Evolutionary conservation across 2,113 vertebrate genomes (phyloP), one percentile per base, ranked within the genome.

Genomic region (Poecile atricapillus): DNA sequence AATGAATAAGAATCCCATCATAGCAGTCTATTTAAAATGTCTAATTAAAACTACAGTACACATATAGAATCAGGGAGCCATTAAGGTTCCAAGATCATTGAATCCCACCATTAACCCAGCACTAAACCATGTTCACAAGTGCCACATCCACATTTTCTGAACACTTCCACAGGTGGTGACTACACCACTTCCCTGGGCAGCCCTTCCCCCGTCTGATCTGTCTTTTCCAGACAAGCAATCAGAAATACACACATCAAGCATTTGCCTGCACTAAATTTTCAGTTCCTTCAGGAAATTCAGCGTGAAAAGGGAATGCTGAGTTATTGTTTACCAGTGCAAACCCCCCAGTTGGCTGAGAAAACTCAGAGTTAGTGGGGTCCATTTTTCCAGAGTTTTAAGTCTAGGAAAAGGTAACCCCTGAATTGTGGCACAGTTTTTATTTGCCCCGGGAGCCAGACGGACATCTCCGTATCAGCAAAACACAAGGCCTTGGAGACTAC

Each of bases 31-130:
- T 65, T 93, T 80, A 47, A 73, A 91, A 83, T 44, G 23, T 56
- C 33, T 83, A 80, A 89, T 79, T 86, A 86, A 80, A 83, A 73
- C n/a, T 73, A 52, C 41, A 91, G 55, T 27, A 49, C 53, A 83
- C 41, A 60, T 17, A 67, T 2, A 39, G 46, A 60, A 39, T 39
- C 33, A 52, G 47, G 62, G 39, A 60, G 21, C 41, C 69, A 68
- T 82, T 89, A 68, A 75, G 39, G 39, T 5, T 75, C 39, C 69
- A 68, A 67, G 69, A 59, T 30, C 77, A 25, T 14, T 2, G 20
- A 74, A 39, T n/a, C 53, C 39, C 35, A 46, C 46, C 19, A n/a
- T 82, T 82, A 59, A 44, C 52, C 53, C 39, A 44, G 46, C 27
- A 74, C 68, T 52, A 56, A 63, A 35, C 35, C 58, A 27, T 7